These are phyloP conservation scores for Naso thynnoides DNA, from an alignment of 2,797 vertebrate genomes.

Conservation along the genomic window DNA sequence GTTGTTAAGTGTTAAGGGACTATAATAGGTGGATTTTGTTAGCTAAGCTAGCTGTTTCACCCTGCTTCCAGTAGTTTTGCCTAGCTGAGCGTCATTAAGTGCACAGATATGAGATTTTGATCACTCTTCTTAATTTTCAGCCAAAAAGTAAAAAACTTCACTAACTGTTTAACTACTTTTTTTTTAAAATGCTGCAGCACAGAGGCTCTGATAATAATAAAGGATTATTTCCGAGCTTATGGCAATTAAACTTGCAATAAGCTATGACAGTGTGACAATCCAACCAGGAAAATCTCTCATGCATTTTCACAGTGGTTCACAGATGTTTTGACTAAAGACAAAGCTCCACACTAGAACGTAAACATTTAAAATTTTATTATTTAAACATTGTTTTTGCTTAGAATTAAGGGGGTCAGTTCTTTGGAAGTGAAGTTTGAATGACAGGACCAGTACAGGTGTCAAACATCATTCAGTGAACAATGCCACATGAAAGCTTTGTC, in stretches of 20 bases:
- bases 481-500: background rate
- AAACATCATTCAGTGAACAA: background rate
- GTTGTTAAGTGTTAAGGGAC: background rate
- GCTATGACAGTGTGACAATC: background rate
- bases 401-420: background rate
- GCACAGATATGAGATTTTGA: background rate
- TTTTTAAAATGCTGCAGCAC: background rate
- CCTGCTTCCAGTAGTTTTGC: background rate
- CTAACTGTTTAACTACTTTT: background rate
- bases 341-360: background rate
- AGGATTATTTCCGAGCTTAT: background rate
- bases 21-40: background rate
- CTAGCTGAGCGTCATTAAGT: background rate
- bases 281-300: background rate
- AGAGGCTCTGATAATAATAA: background rate
- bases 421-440: background rate
- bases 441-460: background rate
- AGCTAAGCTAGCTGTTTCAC: background rate
- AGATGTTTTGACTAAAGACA: background rate
- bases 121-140: background rate
- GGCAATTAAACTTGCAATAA: background rate
- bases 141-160: background rate
- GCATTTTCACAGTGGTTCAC: background rate
- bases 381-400: slow-evolving; percentile 1
- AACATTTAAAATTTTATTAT: slow-evolving; percentile 10